Evolutionary conservation across 2,888 invertebrate genomes (phyloP).

Genomic region (Pterostichus madidus): DNA sequence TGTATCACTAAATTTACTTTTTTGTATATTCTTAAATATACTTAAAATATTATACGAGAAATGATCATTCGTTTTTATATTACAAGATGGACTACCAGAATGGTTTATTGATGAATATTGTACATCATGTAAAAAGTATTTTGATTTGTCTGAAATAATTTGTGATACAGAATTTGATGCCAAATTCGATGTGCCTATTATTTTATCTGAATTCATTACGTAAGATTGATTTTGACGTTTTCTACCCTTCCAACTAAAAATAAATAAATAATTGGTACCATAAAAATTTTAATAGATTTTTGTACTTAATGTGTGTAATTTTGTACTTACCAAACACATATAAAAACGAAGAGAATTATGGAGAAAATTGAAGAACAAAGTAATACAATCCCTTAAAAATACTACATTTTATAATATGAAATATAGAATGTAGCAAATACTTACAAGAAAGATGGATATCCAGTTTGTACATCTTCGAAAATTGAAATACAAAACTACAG

Average conservation of each 20-base stretch:
- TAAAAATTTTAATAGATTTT: neutral
- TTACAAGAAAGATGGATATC: slow-evolving; percentile 48
- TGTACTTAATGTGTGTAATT: neutral
- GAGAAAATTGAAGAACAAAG: slow-evolving; percentile 41
- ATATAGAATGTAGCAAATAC: slow-evolving; percentile 13
- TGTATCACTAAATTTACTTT: slow-evolving; percentile 42
- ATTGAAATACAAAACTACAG: neutral
- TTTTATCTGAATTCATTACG: slow-evolving; percentile 44
- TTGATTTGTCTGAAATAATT: slow-evolving; percentile 43
- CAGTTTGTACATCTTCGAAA: neutral
- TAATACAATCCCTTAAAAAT: slow-evolving; percentile 61
- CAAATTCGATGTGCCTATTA: neutral
- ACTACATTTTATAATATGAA: neutral
- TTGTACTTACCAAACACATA: slow-evolving; percentile 62
- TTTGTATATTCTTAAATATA: slow-evolving; percentile 62
- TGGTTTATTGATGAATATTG: slow-evolving; percentile 59
- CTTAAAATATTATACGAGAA: slow-evolving; percentile 61
- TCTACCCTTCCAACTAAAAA: slow-evolving; percentile 59
- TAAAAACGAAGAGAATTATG: slow-evolving; percentile 46
- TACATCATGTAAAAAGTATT: slow-evolving; percentile 53
- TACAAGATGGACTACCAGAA: slow-evolving; percentile 5
- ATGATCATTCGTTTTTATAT: slow-evolving; percentile 33
- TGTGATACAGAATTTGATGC: slow-evolving; percentile 28
- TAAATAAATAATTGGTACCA: neutral
- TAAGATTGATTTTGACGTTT: slow-evolving; percentile 39